Base-by-base conservation (phyloP, 2,888 invertebrate species). In the Aplocera efformata region DNA sequence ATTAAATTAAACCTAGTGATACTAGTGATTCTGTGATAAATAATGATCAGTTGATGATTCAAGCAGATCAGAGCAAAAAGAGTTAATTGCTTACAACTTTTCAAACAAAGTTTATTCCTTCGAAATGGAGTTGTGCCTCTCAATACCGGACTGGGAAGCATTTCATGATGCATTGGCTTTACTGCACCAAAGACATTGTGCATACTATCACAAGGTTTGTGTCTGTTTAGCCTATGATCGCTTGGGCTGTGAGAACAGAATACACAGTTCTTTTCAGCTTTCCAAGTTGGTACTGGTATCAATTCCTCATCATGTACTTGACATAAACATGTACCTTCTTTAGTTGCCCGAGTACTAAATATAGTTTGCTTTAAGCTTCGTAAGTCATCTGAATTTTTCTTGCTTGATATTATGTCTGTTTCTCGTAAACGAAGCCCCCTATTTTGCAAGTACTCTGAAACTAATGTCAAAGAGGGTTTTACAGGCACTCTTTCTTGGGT, bases 381-480 rank as follows among this genome's bases (percentile, higher is more conserved):
- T 29, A 86, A 63, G 25, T 85, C 79, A 7, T 78, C 77, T n/a
- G 46, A 21, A 37, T 65, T 79, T 50, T 69, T 79, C 53, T 69
- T 77, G 32, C 43, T 64, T 6, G 52, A 37, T 17, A 32, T 53
- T 9, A 54, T 39, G 17, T 70, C 68, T 29, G 60, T 42, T 57
- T 84, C 75, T 11, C 86, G 59, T 37, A 88, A 60, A 7, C 79
- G 70, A 26, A 85, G 65, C n/a, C 61, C 71, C 43, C 86, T 73
- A 26, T 60, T 79, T 58, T 84, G 81, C 30, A 88, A 63, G 56
- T 82, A 83, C 48, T 86, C 84, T 25, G 85, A 76, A 5, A 88
- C 78, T 32, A 84, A 50, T 28, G 77, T 84, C 23, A 84, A 50
- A 1, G 85, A 76, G 6, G 81, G 64, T 51, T 69, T 77, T 0